phyloP scores from a whole-genome alignment of 2,113 vertebrate genomes.

The Furnarius figulus region DNA sequence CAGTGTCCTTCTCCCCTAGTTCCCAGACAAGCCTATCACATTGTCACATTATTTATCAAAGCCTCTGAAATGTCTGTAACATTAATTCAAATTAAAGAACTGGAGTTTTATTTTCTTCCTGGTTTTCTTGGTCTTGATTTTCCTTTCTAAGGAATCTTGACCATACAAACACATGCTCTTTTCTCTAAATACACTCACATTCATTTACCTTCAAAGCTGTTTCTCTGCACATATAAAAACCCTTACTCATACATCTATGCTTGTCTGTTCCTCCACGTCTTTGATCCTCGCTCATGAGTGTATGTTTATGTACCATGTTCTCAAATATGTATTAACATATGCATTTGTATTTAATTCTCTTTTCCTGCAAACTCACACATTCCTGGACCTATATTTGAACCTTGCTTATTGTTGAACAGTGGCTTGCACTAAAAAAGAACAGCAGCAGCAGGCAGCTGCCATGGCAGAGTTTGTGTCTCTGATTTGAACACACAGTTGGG shows the following conservation, averaged over 20 bases:
- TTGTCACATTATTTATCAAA: not conserved
- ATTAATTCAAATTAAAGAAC: not conserved
- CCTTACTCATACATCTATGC: not conserved
- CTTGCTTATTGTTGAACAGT: not conserved
- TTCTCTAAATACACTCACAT: not conserved
- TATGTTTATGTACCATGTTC: not conserved
- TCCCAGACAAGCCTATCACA: not conserved
- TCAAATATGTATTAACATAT: not conserved
- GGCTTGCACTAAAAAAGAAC: not conserved
- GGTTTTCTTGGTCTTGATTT: not conserved
- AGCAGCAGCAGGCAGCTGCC: not conserved
- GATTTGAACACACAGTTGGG: not conserved
- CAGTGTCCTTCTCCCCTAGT: not conserved
- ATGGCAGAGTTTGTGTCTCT: not conserved
- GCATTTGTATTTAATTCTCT: not conserved
- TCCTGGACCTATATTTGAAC: not conserved
- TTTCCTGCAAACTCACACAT: not conserved
- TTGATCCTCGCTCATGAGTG: not conserved
- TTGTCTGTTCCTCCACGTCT: not conserved
- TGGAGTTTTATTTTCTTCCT: not conserved
- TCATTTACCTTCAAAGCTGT: not conserved
- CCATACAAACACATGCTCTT: not conserved
- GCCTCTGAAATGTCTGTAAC: not conserved
- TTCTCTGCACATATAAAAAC: not conserved
- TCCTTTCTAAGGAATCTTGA: not conserved